Conservation (phyloP, 2,797 vertebrate species). For the Morus bassanus region DNA sequence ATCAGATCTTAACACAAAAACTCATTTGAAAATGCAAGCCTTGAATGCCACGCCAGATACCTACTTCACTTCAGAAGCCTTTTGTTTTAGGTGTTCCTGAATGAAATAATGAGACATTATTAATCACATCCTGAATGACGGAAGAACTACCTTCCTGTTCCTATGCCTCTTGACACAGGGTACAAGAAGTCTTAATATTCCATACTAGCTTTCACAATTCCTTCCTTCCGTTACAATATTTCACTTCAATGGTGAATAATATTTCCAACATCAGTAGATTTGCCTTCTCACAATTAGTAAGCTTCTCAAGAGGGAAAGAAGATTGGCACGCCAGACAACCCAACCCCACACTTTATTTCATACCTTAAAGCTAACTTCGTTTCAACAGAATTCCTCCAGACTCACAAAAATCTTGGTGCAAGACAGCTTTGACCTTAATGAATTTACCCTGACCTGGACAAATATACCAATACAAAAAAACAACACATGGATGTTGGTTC, state of each 20-base stretch:
- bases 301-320: neutral
- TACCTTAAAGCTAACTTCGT: neutral
- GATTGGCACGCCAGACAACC: neutral
- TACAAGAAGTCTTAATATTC: conserved; percentile 39
- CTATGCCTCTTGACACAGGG: conserved; percentile 1
- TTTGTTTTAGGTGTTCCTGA: conserved; percentile 72
- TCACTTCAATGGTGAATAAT: neutral
- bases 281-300: neutral
- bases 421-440: neutral
- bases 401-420: neutral
- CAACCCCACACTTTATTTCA: neutral
- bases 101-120: conserved; percentile 67
- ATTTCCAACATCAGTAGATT: conserved; percentile 1
- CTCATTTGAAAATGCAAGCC: neutral
- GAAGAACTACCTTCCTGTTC: conserved; percentile 68
- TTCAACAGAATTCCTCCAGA: neutral
- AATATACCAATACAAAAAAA: neutral
- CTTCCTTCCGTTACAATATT: conserved; percentile 49
- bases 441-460: neutral
- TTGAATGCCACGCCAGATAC: neutral
- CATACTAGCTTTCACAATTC: conserved; percentile 39
- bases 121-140: conserved; percentile 75
- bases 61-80: conserved; percentile 13
- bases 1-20: neutral
- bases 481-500: neutral